Base-by-base conservation (phyloP, 1,140 invertebrate genomes). In the Diachasmimorpha longicaudata region DNA sequence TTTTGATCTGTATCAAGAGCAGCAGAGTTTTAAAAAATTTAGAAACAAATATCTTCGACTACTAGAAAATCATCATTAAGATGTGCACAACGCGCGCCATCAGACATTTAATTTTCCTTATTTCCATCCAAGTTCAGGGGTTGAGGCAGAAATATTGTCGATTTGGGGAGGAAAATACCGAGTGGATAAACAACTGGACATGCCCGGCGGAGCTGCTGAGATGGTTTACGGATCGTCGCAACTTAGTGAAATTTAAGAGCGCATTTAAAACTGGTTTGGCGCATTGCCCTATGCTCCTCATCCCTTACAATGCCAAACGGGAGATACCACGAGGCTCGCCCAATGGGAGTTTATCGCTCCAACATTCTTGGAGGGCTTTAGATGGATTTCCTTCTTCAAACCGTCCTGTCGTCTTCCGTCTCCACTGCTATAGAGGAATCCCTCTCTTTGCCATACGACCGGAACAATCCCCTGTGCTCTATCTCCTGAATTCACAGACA, bases 251-350 rank as follows among this genome's bases (percentile, higher is more conserved):
- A 87, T 88, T 88, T 88, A 88, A 88, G 87, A 87, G 86, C 85
- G 86, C 86, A 87, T 88, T 87, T 88, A 87, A 88, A 88, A 87
- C 87, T 87, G 86, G 87, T 88, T 88, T 88, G 87, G 86, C 86
- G 86, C 84, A 83, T 84, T 88, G 86, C 87, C 87, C 86, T 87
- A 80, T 80, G 81, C 84, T 85, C 81, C 80, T 81, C 80, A 82
- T 19, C n/a, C 23, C 23, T 63, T 31, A 66, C 55, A 80, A 83
- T 84, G 84, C 82, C 82, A 78, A 78, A 78, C 48, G 81, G 83
- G 83, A 87, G 86, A 87, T 87, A 87, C 83, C 83, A 80, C 81
- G 81, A 78, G 80, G 81, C 82, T 83, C 31, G 31, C 31, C 85
- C 84, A 80, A 87, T 85, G 86, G 83, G 81, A 87, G 86, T 88